Conservation (phyloP, 2,888 invertebrate genomes). For the Hedya salicella region DNA sequence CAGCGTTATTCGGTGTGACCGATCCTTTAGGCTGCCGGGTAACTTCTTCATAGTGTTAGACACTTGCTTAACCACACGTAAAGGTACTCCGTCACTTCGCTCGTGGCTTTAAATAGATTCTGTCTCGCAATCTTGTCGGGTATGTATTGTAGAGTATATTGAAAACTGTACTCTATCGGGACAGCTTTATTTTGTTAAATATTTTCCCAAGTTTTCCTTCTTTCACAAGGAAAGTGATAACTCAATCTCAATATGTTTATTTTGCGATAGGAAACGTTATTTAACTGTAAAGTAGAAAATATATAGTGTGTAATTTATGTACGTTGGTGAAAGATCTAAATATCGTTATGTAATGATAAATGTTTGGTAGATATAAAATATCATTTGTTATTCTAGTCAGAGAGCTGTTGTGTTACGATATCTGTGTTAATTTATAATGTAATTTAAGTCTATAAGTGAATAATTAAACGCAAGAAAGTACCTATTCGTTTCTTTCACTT, state of each 20-base stretch:
- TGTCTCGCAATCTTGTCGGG: slow-evolving; percentile 33
- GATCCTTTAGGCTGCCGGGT: background rate
- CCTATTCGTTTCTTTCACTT: background rate
- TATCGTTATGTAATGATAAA: slow-evolving; percentile 75
- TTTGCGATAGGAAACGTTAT: slow-evolving; percentile 34
- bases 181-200: slow-evolving; percentile 23
- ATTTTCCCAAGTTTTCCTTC: slow-evolving; percentile 18
- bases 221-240: slow-evolving; percentile 31
- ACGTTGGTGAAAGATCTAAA: slow-evolving; percentile 57
- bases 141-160: slow-evolving; percentile 35
- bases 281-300: slow-evolving; percentile 36
- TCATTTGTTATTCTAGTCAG: slow-evolving; percentile 81
- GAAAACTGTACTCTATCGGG: slow-evolving; percentile 22
- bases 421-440: slow-evolving; percentile 67
- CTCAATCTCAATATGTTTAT: slow-evolving; percentile 33
- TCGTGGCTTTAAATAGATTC: slow-evolving; percentile 36
- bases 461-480: slow-evolving; percentile 52
- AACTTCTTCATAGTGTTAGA: slow-evolving; percentile 25
- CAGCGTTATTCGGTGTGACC: no score
- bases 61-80: slow-evolving; percentile 40
- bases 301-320: slow-evolving; percentile 27
- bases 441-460: slow-evolving; percentile 53
- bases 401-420: slow-evolving; percentile 72
- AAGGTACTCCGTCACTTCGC: slow-evolving; percentile 38
- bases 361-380: slow-evolving; percentile 67